Conservation (phyloP, 1,140 invertebrate species). For the Drosophila nebulosa region DNA sequence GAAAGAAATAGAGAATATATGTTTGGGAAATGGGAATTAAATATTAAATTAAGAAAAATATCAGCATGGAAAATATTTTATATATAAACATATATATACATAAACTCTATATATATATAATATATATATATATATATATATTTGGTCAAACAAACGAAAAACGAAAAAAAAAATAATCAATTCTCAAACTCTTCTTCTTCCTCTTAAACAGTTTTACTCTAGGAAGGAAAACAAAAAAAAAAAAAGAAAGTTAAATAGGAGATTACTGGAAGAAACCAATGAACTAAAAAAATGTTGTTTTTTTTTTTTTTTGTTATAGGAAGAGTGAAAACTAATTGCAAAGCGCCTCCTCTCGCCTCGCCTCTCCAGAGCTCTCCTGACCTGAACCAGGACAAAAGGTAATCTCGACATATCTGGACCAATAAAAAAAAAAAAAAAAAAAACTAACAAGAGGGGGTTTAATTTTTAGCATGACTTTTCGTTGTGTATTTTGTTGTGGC, state of each 20-base stretch:
- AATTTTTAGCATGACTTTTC: conserved; percentile 70
- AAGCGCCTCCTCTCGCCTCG: conserved; percentile 34
- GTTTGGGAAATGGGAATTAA: conserved; percentile 32
- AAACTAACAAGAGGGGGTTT: conserved; percentile 66
- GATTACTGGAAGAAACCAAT: conserved; percentile 18
- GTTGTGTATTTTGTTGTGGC: conserved; percentile 68
- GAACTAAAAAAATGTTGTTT: conserved; percentile 30
- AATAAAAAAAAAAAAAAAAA: conserved; percentile 1
- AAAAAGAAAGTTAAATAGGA: conserved; percentile 31
- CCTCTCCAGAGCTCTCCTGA: not conserved
- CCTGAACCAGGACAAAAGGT: not conserved
- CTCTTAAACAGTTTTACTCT: not conserved
- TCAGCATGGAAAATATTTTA: not conserved
- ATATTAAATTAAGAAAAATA: conserved; percentile 1
- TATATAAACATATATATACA: not conserved
- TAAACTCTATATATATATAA: not conserved
- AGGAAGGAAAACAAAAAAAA: not conserved
- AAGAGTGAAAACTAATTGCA: conserved; percentile 52
- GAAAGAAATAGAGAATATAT: conserved; percentile 27
- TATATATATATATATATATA: not conserved
- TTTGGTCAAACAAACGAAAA: conserved; percentile 5
- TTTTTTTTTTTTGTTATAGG: conserved; percentile 21
- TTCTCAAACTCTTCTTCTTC: conserved; percentile 19
- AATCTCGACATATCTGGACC: not conserved
- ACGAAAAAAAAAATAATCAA: conserved; percentile 9